phyloP scores from a whole-genome alignment of 1,140 invertebrate species.

The Branchinecta lynchi region DNA sequence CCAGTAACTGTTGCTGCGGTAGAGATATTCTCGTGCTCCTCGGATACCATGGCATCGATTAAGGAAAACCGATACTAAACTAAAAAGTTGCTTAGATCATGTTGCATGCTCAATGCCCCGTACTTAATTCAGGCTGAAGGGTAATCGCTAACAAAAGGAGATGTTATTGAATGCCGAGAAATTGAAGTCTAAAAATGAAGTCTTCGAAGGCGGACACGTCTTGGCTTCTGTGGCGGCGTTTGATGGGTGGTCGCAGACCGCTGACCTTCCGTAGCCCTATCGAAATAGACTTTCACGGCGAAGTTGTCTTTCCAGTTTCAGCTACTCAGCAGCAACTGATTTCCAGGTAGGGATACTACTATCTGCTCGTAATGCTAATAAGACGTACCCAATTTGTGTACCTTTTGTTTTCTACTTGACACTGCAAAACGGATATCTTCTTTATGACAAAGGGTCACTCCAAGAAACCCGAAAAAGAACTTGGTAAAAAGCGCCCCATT shows the following conservation, averaged over 20 bases:
- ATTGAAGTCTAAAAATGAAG: neutral
- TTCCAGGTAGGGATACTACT: too few relatives aligned
- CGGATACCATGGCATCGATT: neutral
- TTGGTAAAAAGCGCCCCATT: too few relatives aligned
- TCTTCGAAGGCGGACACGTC: neutral
- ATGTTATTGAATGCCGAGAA: conserved; percentile 2
- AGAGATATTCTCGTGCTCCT: neutral
- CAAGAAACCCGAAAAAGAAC: too few relatives aligned
- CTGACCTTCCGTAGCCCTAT: too few relatives aligned
- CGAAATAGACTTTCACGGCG: too few relatives aligned
- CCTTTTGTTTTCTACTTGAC: too few relatives aligned
- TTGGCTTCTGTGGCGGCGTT: conserved; percentile 1
- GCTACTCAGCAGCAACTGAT: too few relatives aligned
- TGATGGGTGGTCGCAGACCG: neutral
- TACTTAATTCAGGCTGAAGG: neutral
- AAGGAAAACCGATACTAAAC: conserved; percentile 2
- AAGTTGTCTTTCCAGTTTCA: too few relatives aligned
- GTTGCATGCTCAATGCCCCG: neutral
- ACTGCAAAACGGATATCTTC: too few relatives aligned
- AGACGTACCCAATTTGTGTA: too few relatives aligned
- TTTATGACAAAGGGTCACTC: too few relatives aligned
- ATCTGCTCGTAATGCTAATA: too few relatives aligned
- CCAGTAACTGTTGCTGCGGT: conserved; percentile 3
- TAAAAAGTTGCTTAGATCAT: neutral
- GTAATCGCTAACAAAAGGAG: conserved; percentile 7